Evolutionary conservation across 2,888 invertebrate genomes (phyloP).

Genomic region (Euzophera pinguis): DNA sequence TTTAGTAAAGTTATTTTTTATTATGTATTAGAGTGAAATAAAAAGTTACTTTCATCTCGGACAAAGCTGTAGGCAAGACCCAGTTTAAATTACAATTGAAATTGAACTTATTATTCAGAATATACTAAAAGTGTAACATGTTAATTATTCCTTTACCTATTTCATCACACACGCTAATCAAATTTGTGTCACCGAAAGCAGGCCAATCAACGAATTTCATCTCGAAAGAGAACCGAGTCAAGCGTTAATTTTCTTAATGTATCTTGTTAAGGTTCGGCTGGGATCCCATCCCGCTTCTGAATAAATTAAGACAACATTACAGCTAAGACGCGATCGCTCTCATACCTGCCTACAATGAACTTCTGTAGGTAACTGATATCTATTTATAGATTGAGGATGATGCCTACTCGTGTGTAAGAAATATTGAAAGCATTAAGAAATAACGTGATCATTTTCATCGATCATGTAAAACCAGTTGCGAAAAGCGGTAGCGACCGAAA

Average conservation of each 20-base stretch:
- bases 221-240: slow-evolving; percentile 55
- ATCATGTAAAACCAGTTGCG: too few species aligned
- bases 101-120: too few species aligned
- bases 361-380: slow-evolving; percentile 36
- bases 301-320: slow-evolving; percentile 62
- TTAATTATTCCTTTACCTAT: slow-evolving; percentile 19
- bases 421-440: too few species aligned
- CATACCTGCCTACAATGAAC: slow-evolving; percentile 44
- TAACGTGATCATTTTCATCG: too few species aligned
- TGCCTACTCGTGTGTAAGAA: neutral
- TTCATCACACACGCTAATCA: slow-evolving; percentile 44
- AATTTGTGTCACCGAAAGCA: slow-evolving; percentile 53
- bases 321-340: slow-evolving; percentile 49
- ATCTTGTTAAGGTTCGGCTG: slow-evolving; percentile 58
- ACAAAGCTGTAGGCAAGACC: too few species aligned
- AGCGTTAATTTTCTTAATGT: slow-evolving; percentile 72
- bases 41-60: too few species aligned
- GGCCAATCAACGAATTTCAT: slow-evolving; percentile 61
- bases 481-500: too few species aligned
- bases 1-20: too few species aligned
- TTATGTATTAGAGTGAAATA: too few species aligned
- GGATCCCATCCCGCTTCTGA: slow-evolving; percentile 51
- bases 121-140: neutral
- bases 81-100: too few species aligned
- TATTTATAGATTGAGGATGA: neutral